Base-by-base conservation (phyloP, 2,888 invertebrate species). In the Mechanitis messenoides region DNA sequence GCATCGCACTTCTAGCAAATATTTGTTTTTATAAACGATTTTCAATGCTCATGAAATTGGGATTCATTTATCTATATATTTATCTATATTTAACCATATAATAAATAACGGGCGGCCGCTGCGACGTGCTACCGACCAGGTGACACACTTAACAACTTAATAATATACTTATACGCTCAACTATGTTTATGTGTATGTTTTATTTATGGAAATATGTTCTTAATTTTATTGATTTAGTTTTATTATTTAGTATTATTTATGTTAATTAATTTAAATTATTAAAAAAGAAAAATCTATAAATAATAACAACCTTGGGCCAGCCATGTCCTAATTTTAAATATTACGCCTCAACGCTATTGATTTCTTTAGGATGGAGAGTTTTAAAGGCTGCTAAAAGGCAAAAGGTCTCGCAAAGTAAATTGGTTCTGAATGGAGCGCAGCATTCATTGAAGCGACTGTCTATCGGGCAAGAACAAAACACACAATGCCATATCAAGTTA, bases 401-500 rank as follows among this genome's bases (percentile, higher is more conserved):
- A 46, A 12, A 53, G 42, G 3, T 42, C 50, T 53, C 50, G 50
- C 35, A 61, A 55, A 58, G 50, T 55, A 62, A 60, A 67, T 63
- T 61, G 60, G 58, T 54, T 58, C 59, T 64, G 67, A 68, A 68
- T 66, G 64, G 53, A 65, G 54, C 58, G 50, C 60, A 56, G 46
- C 59, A 62, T 55, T 60, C 67, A 68, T 68, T 68, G 53, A 67
- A 58, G 67, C 68, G 68, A 63, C 54, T 65, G 65, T 59, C 65
- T 55, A 47, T 53, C 60, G 47, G 55, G 55, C 50, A 59, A 53
- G 56, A 56, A 59, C 54, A 65, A 62, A 63, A 68, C 60, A 56
- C 64, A 68, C 71, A 71, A 70, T 70, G 67, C 69, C 72, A 69
- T 76, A 73, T 82, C 78, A 63, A 68, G 71, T 82, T 80, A 74